Conservation (phyloP, 2,797 vertebrate species). For the Echeneis naucrates region DNA sequence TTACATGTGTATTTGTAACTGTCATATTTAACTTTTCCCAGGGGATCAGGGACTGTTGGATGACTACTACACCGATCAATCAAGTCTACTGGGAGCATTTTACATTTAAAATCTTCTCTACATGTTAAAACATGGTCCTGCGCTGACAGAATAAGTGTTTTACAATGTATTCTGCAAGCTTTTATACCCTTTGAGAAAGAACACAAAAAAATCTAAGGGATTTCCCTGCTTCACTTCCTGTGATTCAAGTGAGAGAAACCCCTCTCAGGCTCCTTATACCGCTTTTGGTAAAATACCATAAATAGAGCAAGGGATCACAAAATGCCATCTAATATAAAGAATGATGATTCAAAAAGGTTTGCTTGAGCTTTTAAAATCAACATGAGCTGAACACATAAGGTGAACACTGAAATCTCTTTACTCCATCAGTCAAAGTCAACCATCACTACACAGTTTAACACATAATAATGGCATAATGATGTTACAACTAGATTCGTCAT, state of each 20-base stretch:
- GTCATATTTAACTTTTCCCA: neutral
- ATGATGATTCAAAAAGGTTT: neutral
- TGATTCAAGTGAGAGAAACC: conserved; percentile 75
- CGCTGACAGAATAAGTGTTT: conserved; percentile 12
- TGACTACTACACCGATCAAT: neutral
- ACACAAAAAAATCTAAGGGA: conserved; percentile 67
- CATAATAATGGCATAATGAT: too few relatives aligned
- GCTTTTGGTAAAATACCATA: conserved; percentile 41
- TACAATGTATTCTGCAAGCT: conserved; percentile 32
- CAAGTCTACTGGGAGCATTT: neutral
- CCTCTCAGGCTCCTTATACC: conserved; percentile 51
- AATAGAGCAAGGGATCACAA: conserved; percentile 11
- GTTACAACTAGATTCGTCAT: neutral
- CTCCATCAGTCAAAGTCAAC: neutral
- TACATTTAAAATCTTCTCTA: neutral
- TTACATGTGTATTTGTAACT: neutral
- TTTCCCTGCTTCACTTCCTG: conserved; percentile 82
- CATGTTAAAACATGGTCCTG: neutral
- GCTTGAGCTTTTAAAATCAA: neutral
- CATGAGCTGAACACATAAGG: too few relatives aligned
- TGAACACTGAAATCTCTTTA: neutral
- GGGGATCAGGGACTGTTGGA: neutral
- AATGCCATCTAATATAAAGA: too few relatives aligned
- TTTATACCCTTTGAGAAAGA: conserved; percentile 63
- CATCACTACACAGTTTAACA: too few relatives aligned